Percentiles rank a stretch among this genome's conserved stretches.
phyloP scores from a whole-genome alignment of 1,140 invertebrate genomes.

The Drosophila pruinosa region DNA sequence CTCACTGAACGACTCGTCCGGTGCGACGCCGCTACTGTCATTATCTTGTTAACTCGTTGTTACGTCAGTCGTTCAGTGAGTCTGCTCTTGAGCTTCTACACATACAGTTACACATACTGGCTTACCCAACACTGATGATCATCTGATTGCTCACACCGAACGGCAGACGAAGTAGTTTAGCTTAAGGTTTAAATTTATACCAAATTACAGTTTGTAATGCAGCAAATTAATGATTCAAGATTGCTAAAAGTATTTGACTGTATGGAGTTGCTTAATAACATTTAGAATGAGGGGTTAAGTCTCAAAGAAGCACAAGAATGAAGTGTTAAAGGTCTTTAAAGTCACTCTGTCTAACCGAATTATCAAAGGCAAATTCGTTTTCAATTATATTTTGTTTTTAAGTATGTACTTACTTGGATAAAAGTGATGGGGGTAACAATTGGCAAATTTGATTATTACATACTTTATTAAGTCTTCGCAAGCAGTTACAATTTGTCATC shows the following conservation, averaged over 20 bases:
- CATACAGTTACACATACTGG: not conserved
- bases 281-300: not conserved
- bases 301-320: not conserved
- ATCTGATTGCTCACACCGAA: constrained; percentile 36
- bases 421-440: too few relatives aligned
- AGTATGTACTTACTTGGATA: too few relatives aligned
- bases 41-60: constrained; percentile 80
- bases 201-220: constrained; percentile 8
- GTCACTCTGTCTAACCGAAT: not conserved
- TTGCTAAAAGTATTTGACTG: not conserved
- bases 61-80: constrained; percentile 67
- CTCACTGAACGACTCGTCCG: constrained; percentile 46
- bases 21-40: constrained; percentile 71
- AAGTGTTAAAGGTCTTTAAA: not conserved
- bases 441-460: too few relatives aligned
- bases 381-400: not conserved
- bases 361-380: not conserved
- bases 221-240: constrained; percentile 12
- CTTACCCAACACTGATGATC: constrained; percentile 34
- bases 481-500: too few relatives aligned
- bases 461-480: too few relatives aligned
- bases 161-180: constrained; percentile 19
- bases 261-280: not conserved
- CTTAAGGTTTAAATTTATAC: not conserved
- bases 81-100: constrained; percentile 60